Evolutionary conservation across 2,113 vertebrate species (phyloP), one percentile per base, ranked within the genome.

Genomic region (Notarius quadriscutis): DNA sequence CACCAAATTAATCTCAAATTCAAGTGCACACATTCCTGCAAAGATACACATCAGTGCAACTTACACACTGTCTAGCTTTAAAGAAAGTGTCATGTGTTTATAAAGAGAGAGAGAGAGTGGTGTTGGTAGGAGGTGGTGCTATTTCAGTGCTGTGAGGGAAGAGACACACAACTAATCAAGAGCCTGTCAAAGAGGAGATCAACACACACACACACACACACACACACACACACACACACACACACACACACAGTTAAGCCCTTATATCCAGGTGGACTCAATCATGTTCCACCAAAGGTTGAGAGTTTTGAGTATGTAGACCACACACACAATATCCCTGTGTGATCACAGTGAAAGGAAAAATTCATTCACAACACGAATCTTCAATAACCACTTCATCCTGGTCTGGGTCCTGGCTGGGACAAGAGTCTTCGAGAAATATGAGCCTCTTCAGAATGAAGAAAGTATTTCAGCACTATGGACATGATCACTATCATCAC

Each of bases 101-200:
- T n/a, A 11, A 51, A 77, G 1, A 17, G 53, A 60, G n/a, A 60
- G 79, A 60, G 55, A 41, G 30, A 65, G 81, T 51, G 81, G 25
- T 69, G 65, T 41, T 27, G 63, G 48, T 20, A 30, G 81, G 51
- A 91, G 81, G 88, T 48, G 48, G 69, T 69, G 20, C 84, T 15
- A 80, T 86, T 84, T 55, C 67, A 55, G 88, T 82, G 71, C 82
- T 86, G 88, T 65, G 34, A 81, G 79, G 81, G 87, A 85, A 22
- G 57, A 53, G n/a, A 63, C 57, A 51, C 60, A 34, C 20, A 4
- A 53, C 83, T 84, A 30, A 84, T 84, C 60, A 78, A 78, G 30
- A 65, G 74, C 84, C 72, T 78, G 74, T 78, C 84, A 79, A 74
- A 65, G 7, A 83, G 30, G n/a, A 72, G 30, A 86, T 34, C n/a